phyloP scores from a whole-genome alignment of 2,888 invertebrate genomes.

The Luffia ferchaultella region DNA sequence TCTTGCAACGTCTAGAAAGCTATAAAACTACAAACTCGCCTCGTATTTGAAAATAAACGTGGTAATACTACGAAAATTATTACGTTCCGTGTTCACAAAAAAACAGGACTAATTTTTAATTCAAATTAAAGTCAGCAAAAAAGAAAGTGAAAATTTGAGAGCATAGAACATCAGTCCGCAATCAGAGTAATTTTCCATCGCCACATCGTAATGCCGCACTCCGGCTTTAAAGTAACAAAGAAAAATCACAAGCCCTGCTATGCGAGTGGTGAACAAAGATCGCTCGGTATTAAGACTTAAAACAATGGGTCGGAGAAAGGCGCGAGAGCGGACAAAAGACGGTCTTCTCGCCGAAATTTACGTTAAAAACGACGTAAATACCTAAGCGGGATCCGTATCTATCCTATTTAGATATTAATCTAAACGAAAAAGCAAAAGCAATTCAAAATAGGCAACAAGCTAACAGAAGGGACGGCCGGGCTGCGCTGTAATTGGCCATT shows the following conservation, averaged over 20 bases:
- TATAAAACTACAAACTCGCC: neutral
- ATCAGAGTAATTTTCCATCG: too few species aligned
- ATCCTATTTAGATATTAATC: conserved; percentile 68
- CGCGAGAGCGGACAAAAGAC: conserved; percentile 33
- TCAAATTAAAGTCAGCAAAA: too few species aligned
- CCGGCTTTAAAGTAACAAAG: too few species aligned
- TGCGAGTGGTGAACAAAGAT: conserved; percentile 30
- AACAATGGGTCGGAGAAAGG: conserved; percentile 45
- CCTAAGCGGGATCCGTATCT: conserved; percentile 63
- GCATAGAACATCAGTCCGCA: too few species aligned
- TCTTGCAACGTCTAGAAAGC: too few species aligned
- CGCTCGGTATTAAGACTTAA: conserved; percentile 27
- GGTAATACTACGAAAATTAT: neutral
- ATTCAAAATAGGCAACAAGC: conserved; percentile 67
- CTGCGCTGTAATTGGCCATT: conserved; percentile 65
- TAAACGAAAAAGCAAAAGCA: conserved; percentile 67
- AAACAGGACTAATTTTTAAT: conserved; percentile 1
- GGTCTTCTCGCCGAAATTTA: conserved; percentile 40
- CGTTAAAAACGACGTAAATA: conserved; percentile 66
- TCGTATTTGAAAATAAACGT: neutral
- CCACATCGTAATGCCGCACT: too few species aligned
- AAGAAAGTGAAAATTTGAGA: too few species aligned
- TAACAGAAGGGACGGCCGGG: conserved; percentile 61
- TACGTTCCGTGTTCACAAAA: neutral
- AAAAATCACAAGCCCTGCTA: neutral